phyloP scores from a whole-genome alignment of 2,888 invertebrate species.

The Trichopoda pennipes region DNA sequence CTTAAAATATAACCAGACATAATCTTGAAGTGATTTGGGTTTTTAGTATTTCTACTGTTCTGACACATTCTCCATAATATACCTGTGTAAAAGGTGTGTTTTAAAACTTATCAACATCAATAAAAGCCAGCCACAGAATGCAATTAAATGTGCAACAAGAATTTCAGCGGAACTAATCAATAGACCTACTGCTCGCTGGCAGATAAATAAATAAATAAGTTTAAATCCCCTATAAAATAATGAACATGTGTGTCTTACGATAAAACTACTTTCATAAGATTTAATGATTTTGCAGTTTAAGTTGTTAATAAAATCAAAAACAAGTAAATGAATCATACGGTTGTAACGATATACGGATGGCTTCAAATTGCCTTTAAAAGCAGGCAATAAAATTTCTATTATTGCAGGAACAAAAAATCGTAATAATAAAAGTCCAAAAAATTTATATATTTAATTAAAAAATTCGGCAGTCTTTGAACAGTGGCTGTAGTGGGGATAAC shows the following conservation, averaged over 20 bases:
- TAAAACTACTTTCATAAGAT: not conserved
- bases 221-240: slow-evolving; percentile 24
- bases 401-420: no score
- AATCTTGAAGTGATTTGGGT: slow-evolving; percentile 31
- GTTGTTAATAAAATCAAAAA: not conserved
- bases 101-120: not conserved
- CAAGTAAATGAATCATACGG: no score
- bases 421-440: no score
- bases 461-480: no score
- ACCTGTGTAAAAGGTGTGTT: not conserved
- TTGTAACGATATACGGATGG: no score
- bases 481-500: no score
- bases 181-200: not conserved
- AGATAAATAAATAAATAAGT: not conserved
- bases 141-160: slow-evolving; percentile 37
- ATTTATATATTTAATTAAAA: no score
- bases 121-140: slow-evolving; percentile 9
- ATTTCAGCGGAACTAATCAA: slow-evolving; percentile 35
- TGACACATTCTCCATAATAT: no score
- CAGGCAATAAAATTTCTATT: no score
- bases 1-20: slow-evolving; percentile 27
- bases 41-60: no score
- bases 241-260: slow-evolving; percentile 28
- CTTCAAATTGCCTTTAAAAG: no score
- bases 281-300: slow-evolving; percentile 1